Evolutionary conservation across 2,888 invertebrate genomes (phyloP).

Genomic region (Perizoma flavofasciatum): DNA sequence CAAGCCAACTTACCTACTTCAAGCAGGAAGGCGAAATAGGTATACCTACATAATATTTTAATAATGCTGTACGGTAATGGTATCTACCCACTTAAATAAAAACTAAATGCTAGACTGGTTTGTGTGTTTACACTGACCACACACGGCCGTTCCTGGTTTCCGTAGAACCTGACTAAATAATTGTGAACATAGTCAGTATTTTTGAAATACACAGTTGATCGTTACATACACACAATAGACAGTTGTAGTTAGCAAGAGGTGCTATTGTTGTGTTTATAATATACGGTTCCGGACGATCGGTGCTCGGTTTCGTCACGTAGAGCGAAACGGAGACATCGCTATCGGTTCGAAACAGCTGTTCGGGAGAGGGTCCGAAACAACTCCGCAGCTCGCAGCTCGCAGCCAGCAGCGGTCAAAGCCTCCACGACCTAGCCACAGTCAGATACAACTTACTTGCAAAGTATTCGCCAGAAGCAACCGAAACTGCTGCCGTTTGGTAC

Average conservation of each 20-base stretch:
- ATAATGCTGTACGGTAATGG: too few relatives aligned
- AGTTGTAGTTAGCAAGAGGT: constrained; percentile 38
- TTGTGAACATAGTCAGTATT: constrained; percentile 39
- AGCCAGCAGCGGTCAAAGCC: constrained; percentile 28
- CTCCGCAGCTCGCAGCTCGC: constrained; percentile 13
- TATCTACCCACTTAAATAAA: too few relatives aligned
- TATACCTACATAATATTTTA: too few relatives aligned
- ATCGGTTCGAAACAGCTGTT: constrained; percentile 66
- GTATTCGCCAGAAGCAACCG: constrained; percentile 96
- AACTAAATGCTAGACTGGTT: too few relatives aligned
- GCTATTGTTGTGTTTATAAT: constrained; percentile 55
- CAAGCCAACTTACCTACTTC: too few relatives aligned
- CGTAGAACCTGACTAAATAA: background rate
- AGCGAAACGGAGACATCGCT: constrained; percentile 40
- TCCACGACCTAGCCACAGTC: constrained; percentile 40
- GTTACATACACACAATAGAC: constrained; percentile 51
- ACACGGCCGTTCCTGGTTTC: too few relatives aligned
- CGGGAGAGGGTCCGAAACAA: constrained; percentile 38
- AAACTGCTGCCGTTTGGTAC: constrained; percentile 96
- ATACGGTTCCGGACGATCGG: constrained; percentile 51
- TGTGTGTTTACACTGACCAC: too few relatives aligned
- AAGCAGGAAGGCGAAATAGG: too few relatives aligned
- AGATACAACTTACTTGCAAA: constrained; percentile 88
- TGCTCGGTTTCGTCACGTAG: constrained; percentile 55
- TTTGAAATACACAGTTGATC: constrained; percentile 47